Evolutionary conservation across 2,113 vertebrate species (phyloP).

Genomic region (Myrmecobius fasciatus): DNA sequence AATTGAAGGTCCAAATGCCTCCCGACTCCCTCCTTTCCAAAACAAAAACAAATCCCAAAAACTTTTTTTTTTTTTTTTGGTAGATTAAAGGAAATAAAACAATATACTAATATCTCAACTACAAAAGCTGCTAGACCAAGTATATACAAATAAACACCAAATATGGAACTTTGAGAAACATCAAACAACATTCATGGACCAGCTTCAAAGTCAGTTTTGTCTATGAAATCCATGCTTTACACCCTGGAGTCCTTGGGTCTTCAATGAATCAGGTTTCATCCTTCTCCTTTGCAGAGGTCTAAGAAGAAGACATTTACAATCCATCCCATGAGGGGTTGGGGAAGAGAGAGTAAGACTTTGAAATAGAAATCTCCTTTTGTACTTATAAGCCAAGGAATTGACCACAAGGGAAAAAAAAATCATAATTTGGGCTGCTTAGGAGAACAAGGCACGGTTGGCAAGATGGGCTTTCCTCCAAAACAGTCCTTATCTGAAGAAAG

Average conservation of each 20-base stretch:
- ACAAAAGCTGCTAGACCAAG: background rate
- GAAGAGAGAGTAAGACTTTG: background rate
- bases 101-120: background rate
- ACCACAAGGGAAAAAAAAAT: background rate
- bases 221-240: background rate
- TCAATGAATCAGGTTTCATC: background rate
- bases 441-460: background rate
- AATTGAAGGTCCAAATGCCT: background rate
- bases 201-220: conserved; percentile 16
- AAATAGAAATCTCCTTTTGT: background rate
- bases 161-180: background rate
- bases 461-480: background rate
- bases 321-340: background rate
- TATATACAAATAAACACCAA: background rate
- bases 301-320: background rate
- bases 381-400: background rate
- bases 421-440: background rate
- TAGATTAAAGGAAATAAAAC: background rate
- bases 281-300: background rate
- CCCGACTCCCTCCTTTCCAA: background rate
- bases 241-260: background rate
- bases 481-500: background rate
- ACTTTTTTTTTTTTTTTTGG: background rate
- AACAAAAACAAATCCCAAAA: background rate
- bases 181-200: background rate